Base-by-base conservation (phyloP, 2,797 vertebrate genomes). In the Myotis planiceps region DNA sequence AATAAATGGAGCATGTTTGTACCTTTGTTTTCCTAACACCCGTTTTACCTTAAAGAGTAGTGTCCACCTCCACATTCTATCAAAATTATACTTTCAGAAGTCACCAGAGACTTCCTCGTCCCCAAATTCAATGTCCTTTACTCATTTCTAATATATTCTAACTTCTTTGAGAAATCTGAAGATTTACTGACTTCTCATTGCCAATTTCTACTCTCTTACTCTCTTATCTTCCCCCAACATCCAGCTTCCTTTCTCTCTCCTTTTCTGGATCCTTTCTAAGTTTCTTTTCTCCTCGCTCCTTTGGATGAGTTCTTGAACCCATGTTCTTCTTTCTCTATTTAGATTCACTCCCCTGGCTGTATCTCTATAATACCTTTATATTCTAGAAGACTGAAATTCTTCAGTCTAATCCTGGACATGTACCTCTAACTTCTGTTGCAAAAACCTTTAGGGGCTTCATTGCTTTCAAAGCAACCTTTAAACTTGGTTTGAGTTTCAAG, bases 221-320 rank as follows among this genome's bases (percentile, higher is more conserved):
- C 32, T 81, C 34, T 55, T 88, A 58, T 60, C 32, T 88, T 85
- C 49, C 25, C 10, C 14, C 58, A 72, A 12, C 1, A 55, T 42
- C n/a, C 9, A n/a, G 7, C 7, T 66, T 2, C 34, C 47, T 79
- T 86, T 80, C 19, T 78, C 6, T 58, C 37, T 84, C 29, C 29
- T 71, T n/a, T 88, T 82, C 86, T 55, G 16, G 49, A 65, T 49
- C 39, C 18, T 65, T 51, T 79, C 2, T 71, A n/a, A 14, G 1
- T 92, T 85, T 94, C 37, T 69, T 68, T 93, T 94, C 42, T 45
- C 42, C 63, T 85, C 81, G 47, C n/a, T 76, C 29, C 74, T 32
- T 9, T 16, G 4, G 55, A 4, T 32, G 8, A 90, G n/a, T 84
- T 85, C 63, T 49, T 49, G 13, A 68, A 68, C 23, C 39, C 51